Percentiles rank a stretch among this genome's conserved stretches.
phyloP scores from a whole-genome alignment of 2,113 vertebrate species.

The Anhinga anhinga region DNA sequence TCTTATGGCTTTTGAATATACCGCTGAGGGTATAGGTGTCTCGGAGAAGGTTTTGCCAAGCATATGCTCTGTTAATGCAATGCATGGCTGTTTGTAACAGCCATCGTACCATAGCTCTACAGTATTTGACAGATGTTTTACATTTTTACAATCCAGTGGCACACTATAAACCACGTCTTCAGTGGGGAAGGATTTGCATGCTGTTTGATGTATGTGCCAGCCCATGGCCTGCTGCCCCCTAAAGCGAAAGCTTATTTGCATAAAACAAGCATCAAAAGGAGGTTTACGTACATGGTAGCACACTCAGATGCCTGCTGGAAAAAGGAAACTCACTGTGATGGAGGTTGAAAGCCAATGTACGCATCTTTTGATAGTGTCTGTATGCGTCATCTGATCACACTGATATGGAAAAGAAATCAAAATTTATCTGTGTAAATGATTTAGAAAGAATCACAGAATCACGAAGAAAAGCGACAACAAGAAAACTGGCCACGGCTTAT shows the following conservation, averaged over 20 bases:
- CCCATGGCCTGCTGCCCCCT: conserved; percentile 17
- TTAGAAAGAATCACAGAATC: background rate
- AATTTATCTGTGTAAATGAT: background rate
- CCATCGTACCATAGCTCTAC: background rate
- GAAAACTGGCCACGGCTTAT: accelerated
- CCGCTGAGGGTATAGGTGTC: background rate
- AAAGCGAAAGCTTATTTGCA: conserved; percentile 37
- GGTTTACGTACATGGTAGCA: background rate
- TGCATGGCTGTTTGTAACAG: background rate
- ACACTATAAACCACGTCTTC: background rate
- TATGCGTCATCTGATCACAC: background rate
- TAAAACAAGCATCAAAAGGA: conserved; percentile 9
- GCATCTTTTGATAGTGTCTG: background rate
- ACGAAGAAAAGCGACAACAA: background rate
- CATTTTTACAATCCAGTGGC: background rate
- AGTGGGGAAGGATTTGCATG: background rate
- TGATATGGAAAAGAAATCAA: background rate
- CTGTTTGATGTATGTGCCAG: conserved; percentile 2
- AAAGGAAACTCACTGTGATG: background rate
- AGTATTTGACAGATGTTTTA: background rate
- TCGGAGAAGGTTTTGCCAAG: background rate
- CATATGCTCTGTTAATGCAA: background rate
- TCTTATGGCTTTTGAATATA: background rate
- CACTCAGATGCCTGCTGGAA: background rate
- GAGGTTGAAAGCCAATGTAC: background rate